Conservation (phyloP, 2,113 vertebrate species). For the Leptocoma aspasia region DNA sequence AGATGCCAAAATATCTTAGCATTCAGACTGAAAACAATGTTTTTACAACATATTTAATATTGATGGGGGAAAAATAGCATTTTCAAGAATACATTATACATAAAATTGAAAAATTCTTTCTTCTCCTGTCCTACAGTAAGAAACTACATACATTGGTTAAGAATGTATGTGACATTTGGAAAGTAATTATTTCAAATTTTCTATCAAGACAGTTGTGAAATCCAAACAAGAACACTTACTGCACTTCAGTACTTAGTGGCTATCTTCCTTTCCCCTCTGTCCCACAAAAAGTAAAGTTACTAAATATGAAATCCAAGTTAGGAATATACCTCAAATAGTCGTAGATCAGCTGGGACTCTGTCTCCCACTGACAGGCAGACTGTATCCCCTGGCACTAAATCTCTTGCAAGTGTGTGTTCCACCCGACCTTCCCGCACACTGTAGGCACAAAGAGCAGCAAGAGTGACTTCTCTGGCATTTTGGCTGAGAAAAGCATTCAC, state of each 20-base stretch:
- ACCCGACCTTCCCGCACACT: conserved; percentile 88
- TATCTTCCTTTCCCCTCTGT: not conserved
- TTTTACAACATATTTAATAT: not conserved
- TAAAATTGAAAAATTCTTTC: not conserved
- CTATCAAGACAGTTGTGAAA: not conserved
- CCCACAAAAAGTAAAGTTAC: not conserved
- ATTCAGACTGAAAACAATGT: not conserved
- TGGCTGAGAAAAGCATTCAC: not conserved
- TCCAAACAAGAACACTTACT: not conserved
- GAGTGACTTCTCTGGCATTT: not conserved
- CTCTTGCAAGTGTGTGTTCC: conserved; percentile 90
- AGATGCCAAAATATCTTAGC: not conserved
- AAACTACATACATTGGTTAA: not conserved
- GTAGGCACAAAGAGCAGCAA: not conserved
- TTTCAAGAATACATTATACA: not conserved
- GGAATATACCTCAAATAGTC: conserved; percentile 87
- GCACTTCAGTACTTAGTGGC: not conserved
- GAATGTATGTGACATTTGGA: not conserved
- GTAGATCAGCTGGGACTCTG: conserved; percentile 93
- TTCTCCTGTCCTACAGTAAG: not conserved
- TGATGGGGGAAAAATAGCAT: too few species aligned
- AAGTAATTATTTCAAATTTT: not conserved
- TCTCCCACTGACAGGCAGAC: conserved; percentile 94
- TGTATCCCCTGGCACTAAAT: conserved; percentile 95
- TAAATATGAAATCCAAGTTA: not conserved